Percentiles rank a stretch among this genome's conserved stretches.
phyloP scores from a whole-genome alignment of 2,113 vertebrate genomes.

The Phainopepla nitens region DNA sequence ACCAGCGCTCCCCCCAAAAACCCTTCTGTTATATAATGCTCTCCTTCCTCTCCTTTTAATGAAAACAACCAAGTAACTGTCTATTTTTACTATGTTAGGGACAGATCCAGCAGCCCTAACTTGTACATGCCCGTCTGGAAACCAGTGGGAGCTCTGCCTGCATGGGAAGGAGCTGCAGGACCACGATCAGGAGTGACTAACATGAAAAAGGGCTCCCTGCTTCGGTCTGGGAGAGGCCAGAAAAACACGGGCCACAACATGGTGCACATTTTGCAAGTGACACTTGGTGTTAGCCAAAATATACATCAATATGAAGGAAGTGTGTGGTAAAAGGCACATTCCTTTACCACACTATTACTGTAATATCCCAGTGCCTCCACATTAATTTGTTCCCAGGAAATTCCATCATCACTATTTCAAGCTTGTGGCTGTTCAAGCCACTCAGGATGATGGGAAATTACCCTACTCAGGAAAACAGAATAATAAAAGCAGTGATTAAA shows the following conservation, averaged over 20 bases:
- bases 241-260: not conserved
- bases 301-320: not conserved
- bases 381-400: conserved; percentile 54
- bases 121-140: not conserved
- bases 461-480: not conserved
- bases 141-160: not conserved
- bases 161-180: not conserved
- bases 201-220: not conserved
- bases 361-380: conserved; percentile 4
- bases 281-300: conserved; percentile 33
- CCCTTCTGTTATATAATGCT: conserved; percentile 28
- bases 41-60: conserved; percentile 30
- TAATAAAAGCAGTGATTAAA: conserved; percentile 27
- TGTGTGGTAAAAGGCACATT: conserved; percentile 4
- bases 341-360: not conserved
- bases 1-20: not conserved
- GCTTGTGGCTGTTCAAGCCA: not conserved
- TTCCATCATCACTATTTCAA: conserved; percentile 44
- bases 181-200: not conserved
- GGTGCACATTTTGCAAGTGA: not conserved
- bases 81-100: conserved; percentile 24
- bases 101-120: not conserved
- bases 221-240: not conserved
- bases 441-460: conserved; percentile 31
- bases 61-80: conserved; percentile 33